Conservation (phyloP, 2,113 vertebrate species). For the Calyptommatus sinebrachiatus region DNA sequence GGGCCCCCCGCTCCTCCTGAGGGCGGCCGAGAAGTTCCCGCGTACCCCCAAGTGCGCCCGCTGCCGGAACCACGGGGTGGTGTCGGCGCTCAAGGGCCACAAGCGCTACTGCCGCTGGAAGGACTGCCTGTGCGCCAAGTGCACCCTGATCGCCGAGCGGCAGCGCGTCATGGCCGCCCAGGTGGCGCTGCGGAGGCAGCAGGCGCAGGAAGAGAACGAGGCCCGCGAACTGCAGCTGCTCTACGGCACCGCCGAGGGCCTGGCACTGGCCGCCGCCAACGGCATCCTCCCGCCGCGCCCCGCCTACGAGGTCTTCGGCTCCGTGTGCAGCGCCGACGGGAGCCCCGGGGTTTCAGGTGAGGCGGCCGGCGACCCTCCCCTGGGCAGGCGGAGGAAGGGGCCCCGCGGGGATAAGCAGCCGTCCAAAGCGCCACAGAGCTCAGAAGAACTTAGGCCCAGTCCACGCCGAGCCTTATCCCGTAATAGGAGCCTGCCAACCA, state of each 20-base stretch:
- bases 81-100: constrained; percentile 96
- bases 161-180: constrained; percentile 98
- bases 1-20: constrained; percentile 85
- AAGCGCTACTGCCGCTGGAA: constrained; percentile 99
- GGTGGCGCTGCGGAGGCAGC: constrained; percentile 93
- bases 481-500: too few relatives aligned
- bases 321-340: constrained; percentile 79
- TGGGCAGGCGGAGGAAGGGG: neutral
- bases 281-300: constrained; percentile 94
- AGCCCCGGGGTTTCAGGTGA: constrained; percentile 70
- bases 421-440: neutral
- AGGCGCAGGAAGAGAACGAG: constrained; percentile 97
- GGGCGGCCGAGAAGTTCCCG: constrained; percentile 94
- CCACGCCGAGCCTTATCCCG: too few relatives aligned
- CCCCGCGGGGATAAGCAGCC: neutral
- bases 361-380: neutral
- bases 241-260: constrained; percentile 94
- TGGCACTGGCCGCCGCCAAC: constrained; percentile 95
- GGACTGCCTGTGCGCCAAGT: constrained; percentile 99
- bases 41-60: constrained; percentile 97
- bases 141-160: constrained; percentile 94
- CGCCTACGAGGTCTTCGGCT: constrained; percentile 89
- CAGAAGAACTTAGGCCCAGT: neutral
- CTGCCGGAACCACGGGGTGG: constrained; percentile 96
- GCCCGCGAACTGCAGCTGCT: constrained; percentile 94